Percentiles rank a stretch among this genome's conserved stretches.
Conservation (phyloP, 2,888 invertebrate genomes). For the Lucinisca nassula region DNA sequence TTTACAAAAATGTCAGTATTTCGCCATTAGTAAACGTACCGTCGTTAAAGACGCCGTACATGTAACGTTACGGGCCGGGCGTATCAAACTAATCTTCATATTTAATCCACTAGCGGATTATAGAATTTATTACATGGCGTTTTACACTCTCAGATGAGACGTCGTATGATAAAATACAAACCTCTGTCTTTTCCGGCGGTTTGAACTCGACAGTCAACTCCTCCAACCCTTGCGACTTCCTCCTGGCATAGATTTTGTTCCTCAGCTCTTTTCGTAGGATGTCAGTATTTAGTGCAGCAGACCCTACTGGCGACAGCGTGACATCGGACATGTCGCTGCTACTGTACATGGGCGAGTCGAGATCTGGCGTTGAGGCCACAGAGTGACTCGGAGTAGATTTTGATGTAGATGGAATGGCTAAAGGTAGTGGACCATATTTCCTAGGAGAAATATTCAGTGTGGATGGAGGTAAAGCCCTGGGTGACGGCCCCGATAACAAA, state of each 20-base stretch:
- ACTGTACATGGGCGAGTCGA: slow-evolving; percentile 24
- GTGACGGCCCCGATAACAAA: background rate
- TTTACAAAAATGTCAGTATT: too few species aligned
- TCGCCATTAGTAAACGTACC: too few species aligned
- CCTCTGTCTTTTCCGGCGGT: slow-evolving; percentile 64
- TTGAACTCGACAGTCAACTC: slow-evolving; percentile 68
- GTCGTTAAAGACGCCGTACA: too few species aligned
- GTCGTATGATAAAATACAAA: slow-evolving; percentile 31
- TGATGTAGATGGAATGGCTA: background rate
- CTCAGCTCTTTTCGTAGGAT: slow-evolving; percentile 57
- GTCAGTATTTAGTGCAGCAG: slow-evolving; percentile 31
- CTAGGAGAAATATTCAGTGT: slow-evolving; percentile 45
- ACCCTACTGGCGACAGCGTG: slow-evolving; percentile 36
- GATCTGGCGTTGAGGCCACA: background rate
- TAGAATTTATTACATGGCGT: too few species aligned
- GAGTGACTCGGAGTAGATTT: background rate
- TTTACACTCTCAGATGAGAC: too few species aligned
- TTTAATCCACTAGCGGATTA: too few species aligned
- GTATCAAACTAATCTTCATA: too few species aligned
- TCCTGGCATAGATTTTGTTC: slow-evolving; percentile 60
- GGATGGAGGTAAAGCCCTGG: slow-evolving; percentile 10
- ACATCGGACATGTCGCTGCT: slow-evolving; percentile 58
- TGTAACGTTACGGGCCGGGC: too few species aligned
- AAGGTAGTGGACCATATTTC: background rate
- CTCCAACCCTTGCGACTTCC: slow-evolving; percentile 66